Conservation (phyloP, 2,113 vertebrate species). For the Campylomormyrus tamandua region DNA sequence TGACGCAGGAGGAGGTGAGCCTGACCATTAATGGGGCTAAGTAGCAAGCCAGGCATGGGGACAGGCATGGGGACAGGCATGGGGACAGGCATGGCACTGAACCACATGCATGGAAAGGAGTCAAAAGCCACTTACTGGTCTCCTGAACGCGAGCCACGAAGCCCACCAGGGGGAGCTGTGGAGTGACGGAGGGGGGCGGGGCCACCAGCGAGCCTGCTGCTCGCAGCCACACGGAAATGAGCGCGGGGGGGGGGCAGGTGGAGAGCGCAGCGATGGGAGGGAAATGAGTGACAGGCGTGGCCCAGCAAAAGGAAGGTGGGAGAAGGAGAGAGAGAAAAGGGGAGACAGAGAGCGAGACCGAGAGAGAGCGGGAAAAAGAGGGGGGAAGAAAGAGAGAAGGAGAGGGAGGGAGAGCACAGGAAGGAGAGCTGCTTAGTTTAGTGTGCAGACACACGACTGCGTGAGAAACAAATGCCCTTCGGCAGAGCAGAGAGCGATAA, state of each 20-base stretch:
- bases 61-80: not conserved
- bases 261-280: constrained; percentile 6
- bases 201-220: constrained; percentile 75
- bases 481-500: not conserved
- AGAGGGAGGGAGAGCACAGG: not conserved
- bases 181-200: constrained; percentile 84
- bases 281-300: constrained; percentile 3
- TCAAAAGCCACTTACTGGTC: constrained; percentile 81
- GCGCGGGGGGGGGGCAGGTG: constrained; percentile 20
- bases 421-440: constrained; percentile 3
- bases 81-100: not conserved
- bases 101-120: constrained; percentile 27
- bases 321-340: not conserved
- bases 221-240: constrained; percentile 51
- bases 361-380: not conserved
- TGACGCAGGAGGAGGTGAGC: not conserved
- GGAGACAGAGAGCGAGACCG: not conserved
- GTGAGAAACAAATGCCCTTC: not conserved
- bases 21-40: not conserved
- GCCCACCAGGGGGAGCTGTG: constrained; percentile 93
- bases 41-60: not conserved
- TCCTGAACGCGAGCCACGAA: constrained; percentile 96
- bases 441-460: not conserved
- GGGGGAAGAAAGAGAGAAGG: not conserved
- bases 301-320: not conserved